A percentile compares a stretch with the other conserved stretches of the same genome.
Evolutionary conservation across 1,140 invertebrate genomes (phyloP).

Genomic region (Drosophila auraria): DNA sequence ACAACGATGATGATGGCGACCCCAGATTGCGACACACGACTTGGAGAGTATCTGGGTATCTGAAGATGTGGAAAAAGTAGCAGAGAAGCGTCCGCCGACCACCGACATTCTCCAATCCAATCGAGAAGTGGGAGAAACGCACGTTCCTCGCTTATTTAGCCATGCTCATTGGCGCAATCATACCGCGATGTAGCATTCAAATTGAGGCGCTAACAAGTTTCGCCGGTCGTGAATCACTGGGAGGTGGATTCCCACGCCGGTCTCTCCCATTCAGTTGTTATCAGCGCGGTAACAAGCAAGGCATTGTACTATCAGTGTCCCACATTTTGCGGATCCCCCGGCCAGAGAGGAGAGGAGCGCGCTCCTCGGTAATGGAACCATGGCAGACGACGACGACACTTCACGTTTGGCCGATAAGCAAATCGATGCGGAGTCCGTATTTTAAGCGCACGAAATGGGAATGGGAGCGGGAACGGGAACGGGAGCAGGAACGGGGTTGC

Average conservation of each 20-base stretch:
- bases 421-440: conserved; percentile 23
- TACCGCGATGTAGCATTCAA: conserved; percentile 8
- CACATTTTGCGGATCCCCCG: conserved; percentile 36
- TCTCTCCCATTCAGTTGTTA: conserved; percentile 21
- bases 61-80: conserved; percentile 26
- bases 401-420: conserved; percentile 52
- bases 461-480: not conserved
- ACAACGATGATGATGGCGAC: conserved; percentile 42
- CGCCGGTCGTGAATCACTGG: conserved; percentile 34
- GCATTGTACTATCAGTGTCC: conserved; percentile 52
- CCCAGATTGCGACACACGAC: conserved; percentile 62
- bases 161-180: conserved; percentile 49
- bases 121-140: conserved; percentile 24
- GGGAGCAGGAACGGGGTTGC: conserved; percentile 5
- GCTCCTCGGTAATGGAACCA: conserved; percentile 13
- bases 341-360: not conserved
- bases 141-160: conserved; percentile 31
- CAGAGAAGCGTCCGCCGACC: not conserved
- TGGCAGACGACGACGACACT: conserved; percentile 28
- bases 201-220: conserved; percentile 44
- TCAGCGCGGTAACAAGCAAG: conserved; percentile 44
- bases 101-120: conserved; percentile 40
- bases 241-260: conserved; percentile 36
- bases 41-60: conserved; percentile 8
- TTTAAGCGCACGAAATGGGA: conserved; percentile 11